Conservation (phyloP, 2,888 invertebrate species). For the Orchesella flavescens region DNA sequence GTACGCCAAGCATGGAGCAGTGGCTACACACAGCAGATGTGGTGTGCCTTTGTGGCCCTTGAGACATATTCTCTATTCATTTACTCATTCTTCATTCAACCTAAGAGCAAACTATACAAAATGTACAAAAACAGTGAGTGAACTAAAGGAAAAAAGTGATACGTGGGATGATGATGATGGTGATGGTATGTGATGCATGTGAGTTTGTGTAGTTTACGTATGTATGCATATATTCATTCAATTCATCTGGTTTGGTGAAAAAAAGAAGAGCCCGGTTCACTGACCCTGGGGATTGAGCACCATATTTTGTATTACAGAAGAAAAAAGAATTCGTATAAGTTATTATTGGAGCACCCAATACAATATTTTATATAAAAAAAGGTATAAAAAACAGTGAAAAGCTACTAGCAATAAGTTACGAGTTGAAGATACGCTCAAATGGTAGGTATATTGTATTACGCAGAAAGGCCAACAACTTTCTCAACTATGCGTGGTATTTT, state of each 20-base stretch:
- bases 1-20: constrained; percentile 27
- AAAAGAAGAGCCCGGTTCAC: constrained; percentile 29
- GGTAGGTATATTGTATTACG: too few relatives aligned
- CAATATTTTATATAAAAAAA: neutral
- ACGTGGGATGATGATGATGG: neutral
- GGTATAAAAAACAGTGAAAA: constrained; percentile 19
- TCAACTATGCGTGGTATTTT: too few relatives aligned
- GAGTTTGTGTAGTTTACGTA: too few relatives aligned
- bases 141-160: constrained; percentile 30
- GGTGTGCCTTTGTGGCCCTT: constrained; percentile 49
- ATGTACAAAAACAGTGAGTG: too few relatives aligned
- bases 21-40: constrained; percentile 39
- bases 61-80: constrained; percentile 56
- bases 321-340: neutral
- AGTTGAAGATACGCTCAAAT: too few relatives aligned
- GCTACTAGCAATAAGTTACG: too few relatives aligned
- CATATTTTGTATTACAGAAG: neutral
- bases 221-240: too few relatives aligned
- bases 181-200: constrained; percentile 31
- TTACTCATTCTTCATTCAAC: constrained; percentile 56
- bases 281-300: constrained; percentile 37
- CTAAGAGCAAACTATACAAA: neutral
- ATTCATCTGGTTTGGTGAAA: constrained; percentile 2
- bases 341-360: too few relatives aligned
- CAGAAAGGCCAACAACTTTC: too few relatives aligned